Conservation (phyloP, 2,888 invertebrate species). For the Eremobia ochroleuca region DNA sequence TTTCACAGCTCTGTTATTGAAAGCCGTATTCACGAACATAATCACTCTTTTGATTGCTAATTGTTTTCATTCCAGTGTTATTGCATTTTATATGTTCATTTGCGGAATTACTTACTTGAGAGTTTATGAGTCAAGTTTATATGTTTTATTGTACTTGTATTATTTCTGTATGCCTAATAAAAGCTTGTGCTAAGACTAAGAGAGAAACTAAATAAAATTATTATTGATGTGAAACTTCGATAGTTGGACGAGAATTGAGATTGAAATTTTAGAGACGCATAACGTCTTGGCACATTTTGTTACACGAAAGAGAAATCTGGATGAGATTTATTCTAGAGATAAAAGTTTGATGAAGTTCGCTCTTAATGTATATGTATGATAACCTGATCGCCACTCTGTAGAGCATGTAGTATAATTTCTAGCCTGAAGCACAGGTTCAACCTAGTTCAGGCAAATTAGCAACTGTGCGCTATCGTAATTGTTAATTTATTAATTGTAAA, state of each 20-base stretch:
- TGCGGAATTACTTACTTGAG: conserved; percentile 10
- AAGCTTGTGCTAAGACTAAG: not conserved
- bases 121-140: conserved; percentile 11
- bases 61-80: conserved; percentile 52
- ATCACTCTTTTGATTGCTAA: conserved; percentile 56
- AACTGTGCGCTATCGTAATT: no score
- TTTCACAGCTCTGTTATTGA: conserved; percentile 52
- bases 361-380: no score
- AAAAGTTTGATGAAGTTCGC: no score
- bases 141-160: no score
- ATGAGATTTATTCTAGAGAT: no score
- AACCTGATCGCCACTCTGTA: no score
- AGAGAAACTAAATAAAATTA: not conserved
- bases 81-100: conserved; percentile 46
- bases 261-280: no score
- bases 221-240: not conserved
- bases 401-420: no score
- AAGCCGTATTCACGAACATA: conserved; percentile 42
- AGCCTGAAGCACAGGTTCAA: no score
- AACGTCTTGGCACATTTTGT: not conserved
- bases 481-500: no score
- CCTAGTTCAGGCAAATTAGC: no score
- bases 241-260: no score
- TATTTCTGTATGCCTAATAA: not conserved
- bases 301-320: not conserved